phyloP scores from a whole-genome alignment of 2,113 vertebrate species.

The Heptranchias perlo region DNA sequence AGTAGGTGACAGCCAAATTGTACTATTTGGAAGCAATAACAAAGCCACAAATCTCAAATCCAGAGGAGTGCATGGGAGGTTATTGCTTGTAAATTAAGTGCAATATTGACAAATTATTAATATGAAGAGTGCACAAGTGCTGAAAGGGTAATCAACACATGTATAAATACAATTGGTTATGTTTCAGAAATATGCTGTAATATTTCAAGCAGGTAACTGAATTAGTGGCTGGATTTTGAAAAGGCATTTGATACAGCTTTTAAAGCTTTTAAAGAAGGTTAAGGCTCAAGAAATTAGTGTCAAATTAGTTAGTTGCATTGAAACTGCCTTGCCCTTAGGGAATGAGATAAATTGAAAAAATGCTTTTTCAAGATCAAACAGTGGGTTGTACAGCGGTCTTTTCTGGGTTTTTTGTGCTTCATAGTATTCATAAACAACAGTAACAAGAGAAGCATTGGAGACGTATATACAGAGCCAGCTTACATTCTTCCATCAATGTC shows the following conservation, averaged over 20 bases:
- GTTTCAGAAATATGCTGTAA: background rate
- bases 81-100: background rate
- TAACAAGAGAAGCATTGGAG: background rate
- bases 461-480: no score
- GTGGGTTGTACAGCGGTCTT: background rate
- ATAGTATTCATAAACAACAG: background rate
- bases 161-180: background rate
- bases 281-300: background rate
- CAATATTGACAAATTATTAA: background rate
- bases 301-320: background rate
- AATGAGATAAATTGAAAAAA: background rate
- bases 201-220: background rate
- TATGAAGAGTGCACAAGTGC: background rate
- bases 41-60: background rate
- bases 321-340: background rate
- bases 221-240: background rate
- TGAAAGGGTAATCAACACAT: background rate
- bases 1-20: background rate
- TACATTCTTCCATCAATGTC: background rate
- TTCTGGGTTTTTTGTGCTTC: background rate
- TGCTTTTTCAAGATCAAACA: background rate
- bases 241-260: background rate
- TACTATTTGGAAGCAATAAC: background rate
- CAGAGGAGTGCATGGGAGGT: background rate
- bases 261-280: background rate